Percentiles rank a stretch among this genome's conserved stretches.
Evolutionary conservation across 2,797 vertebrate species (phyloP).

Genomic region (Phrynocephalus vlangalii): DNA sequence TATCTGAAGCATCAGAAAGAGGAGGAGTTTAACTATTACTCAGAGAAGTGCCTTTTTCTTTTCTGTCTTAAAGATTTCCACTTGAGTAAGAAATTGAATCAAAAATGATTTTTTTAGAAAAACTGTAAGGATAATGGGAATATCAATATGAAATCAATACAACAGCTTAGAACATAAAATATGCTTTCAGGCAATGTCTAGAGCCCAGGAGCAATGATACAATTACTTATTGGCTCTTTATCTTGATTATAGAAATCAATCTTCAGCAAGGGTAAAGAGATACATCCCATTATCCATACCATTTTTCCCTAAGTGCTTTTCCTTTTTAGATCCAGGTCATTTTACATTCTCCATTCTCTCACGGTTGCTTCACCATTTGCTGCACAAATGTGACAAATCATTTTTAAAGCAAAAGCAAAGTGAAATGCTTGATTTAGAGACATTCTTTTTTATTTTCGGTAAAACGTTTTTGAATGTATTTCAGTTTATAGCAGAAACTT

Average conservation of each 20-base stretch:
- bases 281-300: constrained; percentile 21
- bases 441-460: not conserved
- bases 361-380: constrained; percentile 26
- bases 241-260: constrained; percentile 55
- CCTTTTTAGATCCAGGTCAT: constrained; percentile 31
- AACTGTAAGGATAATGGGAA: constrained; percentile 58
- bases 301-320: constrained; percentile 30
- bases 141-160: constrained; percentile 57
- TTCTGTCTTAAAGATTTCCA: constrained; percentile 42
- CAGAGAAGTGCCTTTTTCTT: not conserved
- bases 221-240: constrained; percentile 33
- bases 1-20: constrained; percentile 32
- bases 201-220: constrained; percentile 16
- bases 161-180: constrained; percentile 34
- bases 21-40: not conserved
- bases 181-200: constrained; percentile 39
- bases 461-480: constrained; percentile 7
- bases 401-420: constrained; percentile 44
- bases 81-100: constrained; percentile 28
- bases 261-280: constrained; percentile 35
- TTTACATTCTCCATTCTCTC: constrained; percentile 38
- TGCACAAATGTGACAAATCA: constrained; percentile 19
- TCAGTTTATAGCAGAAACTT: not conserved
- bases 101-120: constrained; percentile 54
- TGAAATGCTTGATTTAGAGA: constrained; percentile 30